Evolutionary conservation across 1,140 invertebrate species (phyloP), one percentile per base, ranked within the genome.

Genomic region (Halictus rubicundus): DNA sequence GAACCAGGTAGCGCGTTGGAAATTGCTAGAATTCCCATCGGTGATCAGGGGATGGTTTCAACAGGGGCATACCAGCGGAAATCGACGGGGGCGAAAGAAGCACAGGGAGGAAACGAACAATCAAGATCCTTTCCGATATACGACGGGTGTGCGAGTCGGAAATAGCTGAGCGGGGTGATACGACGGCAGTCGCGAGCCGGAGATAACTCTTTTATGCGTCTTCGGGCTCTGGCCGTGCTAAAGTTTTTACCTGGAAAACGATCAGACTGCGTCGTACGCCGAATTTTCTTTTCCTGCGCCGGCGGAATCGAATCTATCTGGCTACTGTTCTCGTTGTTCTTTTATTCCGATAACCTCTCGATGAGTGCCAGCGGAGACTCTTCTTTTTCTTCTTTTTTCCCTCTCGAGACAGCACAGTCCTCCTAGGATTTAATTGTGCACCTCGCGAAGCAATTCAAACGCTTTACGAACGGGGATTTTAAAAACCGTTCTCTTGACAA

Each of bases 181-280:
- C 73, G 79, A 52, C 68, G 78, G 42, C 75, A 83, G 77, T 87
- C 83, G 78, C 73, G 76, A 88, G 73, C 49, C 16, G 68, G 74
- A 87, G 80, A 88, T 85, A 83, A 89, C 83, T 83, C 80, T 89
- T 89, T 89, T 88, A 88, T 88, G 81, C 61, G 78, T 81, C 75
- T 81, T 87, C 79, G 60, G 80, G 63, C 78, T 81, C 72, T 72
- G 66, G 46, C 64, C 74, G 63, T 65, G 71, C 81, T 88, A 82
- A 87, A 69, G 61, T 83, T 89, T 87, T 76, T 86, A 80, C 78
- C 63, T 86, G 39, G 76, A 84, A 32, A 32, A 82, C 76, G 78
- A 84, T 42, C 75, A 71, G 46, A 54, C 64, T 21, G 37, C 25
- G 37, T 46, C 68, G 42, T 46, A 46, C 0, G 70, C 39, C 63